Conservation (phyloP, 2,113 vertebrate species). For the Petrocephalus zakoni region DNA sequence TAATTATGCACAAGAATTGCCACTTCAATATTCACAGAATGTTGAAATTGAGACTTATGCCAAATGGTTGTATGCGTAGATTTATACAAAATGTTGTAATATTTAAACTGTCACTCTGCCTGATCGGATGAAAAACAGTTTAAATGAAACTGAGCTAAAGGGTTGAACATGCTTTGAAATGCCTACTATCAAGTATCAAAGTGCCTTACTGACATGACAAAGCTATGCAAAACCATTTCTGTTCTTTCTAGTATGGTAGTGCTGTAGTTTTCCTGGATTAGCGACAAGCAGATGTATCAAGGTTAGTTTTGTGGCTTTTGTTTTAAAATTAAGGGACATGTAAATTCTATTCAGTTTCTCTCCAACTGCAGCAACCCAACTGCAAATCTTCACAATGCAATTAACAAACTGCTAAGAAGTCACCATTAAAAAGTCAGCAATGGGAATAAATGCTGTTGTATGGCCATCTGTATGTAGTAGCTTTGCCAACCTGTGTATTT, state of each 20-base stretch:
- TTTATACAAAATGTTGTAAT: slow-evolving; percentile 44
- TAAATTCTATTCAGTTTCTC: slow-evolving; percentile 56
- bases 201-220: slow-evolving; percentile 95
- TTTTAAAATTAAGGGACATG: slow-evolving; percentile 43
- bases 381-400: slow-evolving; percentile 50
- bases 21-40: slow-evolving; percentile 52
- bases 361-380: slow-evolving; percentile 52
- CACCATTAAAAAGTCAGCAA: slow-evolving; percentile 47
- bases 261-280: slow-evolving; percentile 52
- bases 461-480: slow-evolving; percentile 80
- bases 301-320: slow-evolving; percentile 52
- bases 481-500: slow-evolving; percentile 74
- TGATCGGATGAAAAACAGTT: slow-evolving; percentile 49
- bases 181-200: slow-evolving; percentile 61
- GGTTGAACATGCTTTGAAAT: slow-evolving; percentile 54
- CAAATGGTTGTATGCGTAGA: slow-evolving; percentile 48
- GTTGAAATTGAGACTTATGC: slow-evolving; percentile 62
- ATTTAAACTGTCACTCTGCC: slow-evolving; percentile 48
- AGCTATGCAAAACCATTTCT: slow-evolving; percentile 87
- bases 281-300: slow-evolving; percentile 45
- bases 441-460: slow-evolving; percentile 67
- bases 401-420: slow-evolving; percentile 35
- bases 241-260: slow-evolving; percentile 68
- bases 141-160: slow-evolving; percentile 45
- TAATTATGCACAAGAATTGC: slow-evolving; percentile 63